Conservation (phyloP, 2,113 vertebrate genomes). For the Butastur rufipennis region DNA sequence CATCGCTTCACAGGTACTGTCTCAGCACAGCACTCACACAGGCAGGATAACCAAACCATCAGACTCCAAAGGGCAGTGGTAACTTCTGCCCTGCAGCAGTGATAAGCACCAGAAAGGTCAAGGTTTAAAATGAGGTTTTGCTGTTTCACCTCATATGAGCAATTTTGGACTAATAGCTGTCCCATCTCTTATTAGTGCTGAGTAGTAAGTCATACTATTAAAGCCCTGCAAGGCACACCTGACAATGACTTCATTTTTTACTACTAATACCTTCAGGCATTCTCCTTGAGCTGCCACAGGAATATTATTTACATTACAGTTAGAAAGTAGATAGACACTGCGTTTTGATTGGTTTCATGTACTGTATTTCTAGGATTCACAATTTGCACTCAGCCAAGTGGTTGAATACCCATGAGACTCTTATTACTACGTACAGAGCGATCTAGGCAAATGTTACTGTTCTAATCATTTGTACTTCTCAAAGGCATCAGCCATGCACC, state of each 20-base stretch:
- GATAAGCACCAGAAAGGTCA: conserved; percentile 34
- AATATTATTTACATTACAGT: neutral
- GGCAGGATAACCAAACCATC: neutral
- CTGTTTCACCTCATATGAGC: conserved; percentile 20
- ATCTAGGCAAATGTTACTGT: conserved; percentile 32
- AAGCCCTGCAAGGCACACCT: neutral
- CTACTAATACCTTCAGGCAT: neutral
- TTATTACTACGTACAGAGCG: neutral
- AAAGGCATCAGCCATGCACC: neutral
- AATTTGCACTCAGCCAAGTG: conserved; percentile 1
- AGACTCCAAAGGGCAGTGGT: neutral
- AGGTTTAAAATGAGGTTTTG: conserved; percentile 46
- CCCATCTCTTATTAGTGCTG: neutral
- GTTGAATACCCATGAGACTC: conserved; percentile 5
- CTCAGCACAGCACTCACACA: neutral
- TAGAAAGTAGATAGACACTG: neutral
- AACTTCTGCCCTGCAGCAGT: neutral
- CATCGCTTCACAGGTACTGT: neutral
- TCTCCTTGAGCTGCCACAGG: neutral
- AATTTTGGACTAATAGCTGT: conserved; percentile 48
- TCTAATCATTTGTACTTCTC: conserved; percentile 8
- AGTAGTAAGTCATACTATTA: neutral
- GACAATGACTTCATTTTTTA: neutral
- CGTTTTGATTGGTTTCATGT: neutral
- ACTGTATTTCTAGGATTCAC: neutral